Evolutionary conservation across 1,140 invertebrate genomes (phyloP).

Genomic region (Drosophila miranda): DNA sequence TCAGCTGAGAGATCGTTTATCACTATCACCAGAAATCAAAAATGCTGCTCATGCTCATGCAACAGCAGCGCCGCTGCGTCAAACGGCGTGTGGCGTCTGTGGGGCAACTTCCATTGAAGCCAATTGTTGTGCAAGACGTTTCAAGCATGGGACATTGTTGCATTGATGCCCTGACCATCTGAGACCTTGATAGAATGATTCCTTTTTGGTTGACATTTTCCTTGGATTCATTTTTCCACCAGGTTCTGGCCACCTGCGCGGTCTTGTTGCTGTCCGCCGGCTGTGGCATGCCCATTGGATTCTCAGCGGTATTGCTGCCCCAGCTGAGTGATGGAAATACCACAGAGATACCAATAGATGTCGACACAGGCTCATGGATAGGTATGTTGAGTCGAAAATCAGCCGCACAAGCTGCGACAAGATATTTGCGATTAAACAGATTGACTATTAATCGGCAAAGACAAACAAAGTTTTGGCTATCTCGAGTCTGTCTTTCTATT

Average conservation of each 20-base stretch:
- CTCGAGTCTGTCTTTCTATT: slow-evolving; percentile 5
- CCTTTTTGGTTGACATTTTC: not conserved
- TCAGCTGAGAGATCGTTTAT: slow-evolving; percentile 50
- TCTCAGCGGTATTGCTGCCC: slow-evolving; percentile 86
- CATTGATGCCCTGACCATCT: not conserved
- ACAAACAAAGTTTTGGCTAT: not conserved
- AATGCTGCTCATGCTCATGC: slow-evolving; percentile 13
- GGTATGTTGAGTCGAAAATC: slow-evolving; percentile 79
- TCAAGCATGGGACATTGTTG: not conserved
- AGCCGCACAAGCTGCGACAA: not conserved
- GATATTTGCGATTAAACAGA: no score
- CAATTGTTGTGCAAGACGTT: slow-evolving; percentile 43
- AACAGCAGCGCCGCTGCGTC: slow-evolving; percentile 2
- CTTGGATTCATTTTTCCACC: not conserved
- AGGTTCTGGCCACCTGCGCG: slow-evolving; percentile 87
- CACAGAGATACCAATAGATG: slow-evolving; percentile 82
- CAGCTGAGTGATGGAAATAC: slow-evolving; percentile 84
- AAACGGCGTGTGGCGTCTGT: slow-evolving; percentile 1
- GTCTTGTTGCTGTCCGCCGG: slow-evolving; percentile 86
- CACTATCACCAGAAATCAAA: slow-evolving; percentile 44
- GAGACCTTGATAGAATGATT: not conserved
- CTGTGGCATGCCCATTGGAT: slow-evolving; percentile 88
- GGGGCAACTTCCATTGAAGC: slow-evolving; percentile 62
- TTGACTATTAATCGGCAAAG: no score
- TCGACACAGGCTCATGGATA: slow-evolving; percentile 87